Evolutionary conservation across 2,113 vertebrate genomes (phyloP).

Genomic region (Haemorhous mexicanus): DNA sequence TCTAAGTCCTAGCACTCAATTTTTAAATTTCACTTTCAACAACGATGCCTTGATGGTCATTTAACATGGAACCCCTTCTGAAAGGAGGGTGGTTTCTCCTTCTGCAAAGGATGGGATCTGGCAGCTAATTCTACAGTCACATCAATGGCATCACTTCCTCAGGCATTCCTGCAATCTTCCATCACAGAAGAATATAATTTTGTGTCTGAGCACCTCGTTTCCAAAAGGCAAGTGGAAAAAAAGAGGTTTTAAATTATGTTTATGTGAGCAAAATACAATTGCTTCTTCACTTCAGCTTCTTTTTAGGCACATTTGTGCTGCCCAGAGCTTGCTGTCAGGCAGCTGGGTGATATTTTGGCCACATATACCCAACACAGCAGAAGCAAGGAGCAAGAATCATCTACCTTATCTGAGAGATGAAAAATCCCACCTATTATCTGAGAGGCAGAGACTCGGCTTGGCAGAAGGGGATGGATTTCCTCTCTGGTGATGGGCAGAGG

Average conservation of each 20-base stretch:
- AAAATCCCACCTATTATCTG: neutral
- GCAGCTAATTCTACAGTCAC: neutral
- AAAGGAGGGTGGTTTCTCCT: neutral
- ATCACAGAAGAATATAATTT: neutral
- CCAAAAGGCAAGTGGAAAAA: neutral
- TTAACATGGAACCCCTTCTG: neutral
- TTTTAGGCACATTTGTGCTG: neutral
- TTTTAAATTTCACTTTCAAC: neutral
- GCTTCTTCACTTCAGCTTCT: neutral
- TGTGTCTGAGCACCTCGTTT: neutral
- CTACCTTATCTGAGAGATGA: neutral
- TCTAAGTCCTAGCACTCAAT: neutral
- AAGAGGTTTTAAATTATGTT: neutral
- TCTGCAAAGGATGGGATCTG: neutral
- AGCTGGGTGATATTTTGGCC: neutral
- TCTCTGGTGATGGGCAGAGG: neutral
- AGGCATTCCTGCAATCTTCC: neutral
- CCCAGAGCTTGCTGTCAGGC: neutral
- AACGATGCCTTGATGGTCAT: neutral
- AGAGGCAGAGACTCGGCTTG: neutral
- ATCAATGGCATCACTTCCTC: neutral
- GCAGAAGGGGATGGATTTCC: neutral
- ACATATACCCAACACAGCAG: neutral
- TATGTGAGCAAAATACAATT: neutral
- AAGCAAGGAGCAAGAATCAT: neutral